Percentiles rank a stretch among this genome's conserved stretches.
Evolutionary conservation across 2,888 invertebrate genomes (phyloP).

Genomic region (Lucinisca nassula): DNA sequence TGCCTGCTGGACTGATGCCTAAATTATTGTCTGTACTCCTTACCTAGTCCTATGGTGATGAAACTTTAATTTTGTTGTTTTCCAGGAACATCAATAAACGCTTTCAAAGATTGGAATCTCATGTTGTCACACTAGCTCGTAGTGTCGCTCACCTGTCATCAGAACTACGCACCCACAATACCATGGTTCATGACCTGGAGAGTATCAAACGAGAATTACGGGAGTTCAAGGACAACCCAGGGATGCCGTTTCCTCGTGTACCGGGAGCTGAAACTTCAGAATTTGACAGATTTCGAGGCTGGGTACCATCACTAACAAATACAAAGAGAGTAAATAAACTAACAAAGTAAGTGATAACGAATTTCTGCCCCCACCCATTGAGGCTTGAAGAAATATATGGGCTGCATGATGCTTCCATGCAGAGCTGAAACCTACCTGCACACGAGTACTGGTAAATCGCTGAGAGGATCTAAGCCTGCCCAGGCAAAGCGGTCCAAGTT

Average conservation of each 20-base stretch:
- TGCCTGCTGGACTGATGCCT: no score
- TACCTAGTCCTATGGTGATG: no score
- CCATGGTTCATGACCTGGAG: conserved; percentile 96
- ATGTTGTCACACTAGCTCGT: conserved; percentile 96
- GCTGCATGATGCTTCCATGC: no score
- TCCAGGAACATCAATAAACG: conserved; percentile 94
- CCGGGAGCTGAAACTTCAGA: conserved; percentile 69
- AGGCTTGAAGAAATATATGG: no score
- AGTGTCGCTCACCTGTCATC: conserved; percentile 97
- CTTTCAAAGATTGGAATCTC: conserved; percentile 96
- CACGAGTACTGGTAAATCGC: no score
- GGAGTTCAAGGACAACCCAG: conserved; percentile 89
- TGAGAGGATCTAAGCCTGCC: no score
- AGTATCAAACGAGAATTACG: conserved; percentile 94
- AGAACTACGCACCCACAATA: conserved; percentile 96
- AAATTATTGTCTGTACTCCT: no score
- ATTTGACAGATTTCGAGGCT: conserved; percentile 86
- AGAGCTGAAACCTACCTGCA: no score
- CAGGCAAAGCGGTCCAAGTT: no score
- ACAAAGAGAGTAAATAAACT: conserved; percentile 95
- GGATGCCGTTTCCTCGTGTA: conserved; percentile 45
- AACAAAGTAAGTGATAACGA: conserved; percentile 92
- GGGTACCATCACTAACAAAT: conserved; percentile 91
- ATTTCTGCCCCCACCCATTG: no score
- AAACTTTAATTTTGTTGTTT: no score